A percentile compares a stretch with the other conserved stretches of the same genome.
Conservation (phyloP, 1,140 invertebrate genomes). For the Metopolophium dirhodum region DNA sequence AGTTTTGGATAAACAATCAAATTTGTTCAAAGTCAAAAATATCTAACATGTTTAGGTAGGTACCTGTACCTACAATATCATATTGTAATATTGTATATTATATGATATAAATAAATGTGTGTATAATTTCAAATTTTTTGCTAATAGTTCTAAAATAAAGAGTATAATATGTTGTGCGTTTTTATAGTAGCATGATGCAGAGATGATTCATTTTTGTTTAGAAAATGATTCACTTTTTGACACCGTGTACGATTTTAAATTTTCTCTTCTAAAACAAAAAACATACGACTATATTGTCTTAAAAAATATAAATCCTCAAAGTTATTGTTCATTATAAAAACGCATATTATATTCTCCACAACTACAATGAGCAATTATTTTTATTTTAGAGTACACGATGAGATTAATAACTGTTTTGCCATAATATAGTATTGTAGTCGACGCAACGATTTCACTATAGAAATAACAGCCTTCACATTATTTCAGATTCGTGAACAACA, state of each 20-base stretch:
- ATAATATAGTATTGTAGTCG: neutral
- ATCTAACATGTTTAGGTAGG: too few species aligned
- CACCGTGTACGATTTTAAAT: neutral
- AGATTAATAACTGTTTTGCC: neutral
- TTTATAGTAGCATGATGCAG: neutral
- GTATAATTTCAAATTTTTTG: neutral
- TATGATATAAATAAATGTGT: neutral
- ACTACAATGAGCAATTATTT: neutral
- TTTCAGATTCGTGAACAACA: neutral
- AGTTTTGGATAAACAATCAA: too few species aligned
- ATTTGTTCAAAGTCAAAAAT: too few species aligned
- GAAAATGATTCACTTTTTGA: neutral
- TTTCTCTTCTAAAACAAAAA: slow-evolving; percentile 12
- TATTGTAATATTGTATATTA: too few species aligned
- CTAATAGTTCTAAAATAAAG: too few species aligned
- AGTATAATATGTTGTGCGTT: neutral
- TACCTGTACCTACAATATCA: too few species aligned
- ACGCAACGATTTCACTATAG: neutral
- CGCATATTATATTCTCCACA: neutral
- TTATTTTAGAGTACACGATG: neutral
- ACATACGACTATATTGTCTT: neutral
- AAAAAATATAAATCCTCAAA: neutral
- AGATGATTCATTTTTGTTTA: neutral
- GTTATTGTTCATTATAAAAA: slow-evolving; percentile 1
- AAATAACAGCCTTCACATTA: neutral